A percentile compares a stretch with the other conserved stretches of the same genome.
phyloP scores from a whole-genome alignment of 2,797 vertebrate species.

The Smutsia temminckii region DNA sequence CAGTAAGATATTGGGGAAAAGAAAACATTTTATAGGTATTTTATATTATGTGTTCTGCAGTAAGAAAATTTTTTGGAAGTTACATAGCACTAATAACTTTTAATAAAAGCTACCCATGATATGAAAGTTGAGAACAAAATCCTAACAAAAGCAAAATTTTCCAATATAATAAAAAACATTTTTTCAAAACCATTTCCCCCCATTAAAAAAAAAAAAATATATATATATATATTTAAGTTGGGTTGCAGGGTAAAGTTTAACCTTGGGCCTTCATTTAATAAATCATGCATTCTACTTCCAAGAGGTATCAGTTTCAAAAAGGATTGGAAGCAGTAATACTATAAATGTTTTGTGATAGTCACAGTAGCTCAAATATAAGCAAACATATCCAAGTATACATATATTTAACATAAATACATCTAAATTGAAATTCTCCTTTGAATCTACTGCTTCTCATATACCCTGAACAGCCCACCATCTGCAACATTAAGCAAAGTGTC shows the following conservation, averaged over 20 bases:
- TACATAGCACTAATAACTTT: neutral
- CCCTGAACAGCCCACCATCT: slow-evolving; percentile 50
- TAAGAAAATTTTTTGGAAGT: slow-evolving; percentile 31
- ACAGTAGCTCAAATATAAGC: slow-evolving; percentile 19
- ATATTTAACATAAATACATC: slow-evolving; percentile 57
- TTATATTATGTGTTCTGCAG: neutral
- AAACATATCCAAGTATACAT: slow-evolving; percentile 57
- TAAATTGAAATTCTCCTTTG: slow-evolving; percentile 49
- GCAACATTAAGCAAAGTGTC: slow-evolving; percentile 66
- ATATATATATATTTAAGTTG: neutral
- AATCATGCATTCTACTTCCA: slow-evolving; percentile 45
- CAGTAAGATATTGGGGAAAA: neutral
- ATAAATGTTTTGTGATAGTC: slow-evolving; percentile 50
- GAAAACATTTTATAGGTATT: neutral
- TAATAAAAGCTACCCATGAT: neutral
- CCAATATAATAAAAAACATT: neutral
- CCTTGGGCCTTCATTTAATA: slow-evolving; percentile 42
- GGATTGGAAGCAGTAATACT: neutral
- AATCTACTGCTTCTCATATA: slow-evolving; percentile 40
- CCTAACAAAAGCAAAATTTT: neutral
- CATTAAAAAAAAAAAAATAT: neutral
- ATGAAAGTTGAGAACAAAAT: slow-evolving; percentile 41
- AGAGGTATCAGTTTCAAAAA: slow-evolving; percentile 51
- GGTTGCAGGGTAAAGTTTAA: slow-evolving; percentile 12
- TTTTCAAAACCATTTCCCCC: neutral